Conservation (phyloP, 2,888 invertebrate species). For the Drosophila nigricruria region DNA sequence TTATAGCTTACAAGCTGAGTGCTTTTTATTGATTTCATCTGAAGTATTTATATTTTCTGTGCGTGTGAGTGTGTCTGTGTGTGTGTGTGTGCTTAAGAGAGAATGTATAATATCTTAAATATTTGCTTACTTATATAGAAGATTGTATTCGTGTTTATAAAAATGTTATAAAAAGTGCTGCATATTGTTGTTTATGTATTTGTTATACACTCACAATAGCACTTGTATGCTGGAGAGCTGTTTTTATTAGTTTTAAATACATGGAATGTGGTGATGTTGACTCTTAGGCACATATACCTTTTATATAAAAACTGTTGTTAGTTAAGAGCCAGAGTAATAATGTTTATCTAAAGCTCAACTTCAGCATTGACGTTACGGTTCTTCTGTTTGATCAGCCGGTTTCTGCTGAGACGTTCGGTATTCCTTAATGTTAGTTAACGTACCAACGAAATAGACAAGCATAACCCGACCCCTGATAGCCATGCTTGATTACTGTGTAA, state of each 20-base stretch:
- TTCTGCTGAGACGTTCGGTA: too few relatives aligned
- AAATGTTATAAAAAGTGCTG: slow-evolving; percentile 5
- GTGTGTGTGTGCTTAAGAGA: slow-evolving; percentile 12
- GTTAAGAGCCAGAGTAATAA: too few relatives aligned
- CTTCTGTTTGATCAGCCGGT: neutral
- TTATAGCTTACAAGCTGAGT: slow-evolving; percentile 46
- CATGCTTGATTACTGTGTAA: too few relatives aligned
- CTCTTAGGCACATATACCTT: neutral
- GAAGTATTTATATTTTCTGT: slow-evolving; percentile 3
- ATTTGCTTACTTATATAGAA: slow-evolving; percentile 11
- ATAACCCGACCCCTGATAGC: too few relatives aligned
- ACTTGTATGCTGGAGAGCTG: neutral
- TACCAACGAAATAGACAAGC: too few relatives aligned
- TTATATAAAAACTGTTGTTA: neutral
- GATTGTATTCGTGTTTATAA: slow-evolving; percentile 18
- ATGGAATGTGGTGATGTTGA: neutral
- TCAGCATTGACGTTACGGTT: neutral
- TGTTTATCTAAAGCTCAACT: neutral
- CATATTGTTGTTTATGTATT: neutral
- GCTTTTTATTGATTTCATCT: slow-evolving; percentile 63
- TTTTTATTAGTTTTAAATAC: neutral
- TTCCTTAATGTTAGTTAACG: too few relatives aligned
- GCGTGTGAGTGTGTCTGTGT: slow-evolving; percentile 11
- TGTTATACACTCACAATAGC: neutral
- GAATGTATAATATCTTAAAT: slow-evolving; percentile 29